These are phyloP conservation scores for Cacatua alba DNA, from an alignment of 2,113 vertebrate species.

Conservation along the genomic window DNA sequence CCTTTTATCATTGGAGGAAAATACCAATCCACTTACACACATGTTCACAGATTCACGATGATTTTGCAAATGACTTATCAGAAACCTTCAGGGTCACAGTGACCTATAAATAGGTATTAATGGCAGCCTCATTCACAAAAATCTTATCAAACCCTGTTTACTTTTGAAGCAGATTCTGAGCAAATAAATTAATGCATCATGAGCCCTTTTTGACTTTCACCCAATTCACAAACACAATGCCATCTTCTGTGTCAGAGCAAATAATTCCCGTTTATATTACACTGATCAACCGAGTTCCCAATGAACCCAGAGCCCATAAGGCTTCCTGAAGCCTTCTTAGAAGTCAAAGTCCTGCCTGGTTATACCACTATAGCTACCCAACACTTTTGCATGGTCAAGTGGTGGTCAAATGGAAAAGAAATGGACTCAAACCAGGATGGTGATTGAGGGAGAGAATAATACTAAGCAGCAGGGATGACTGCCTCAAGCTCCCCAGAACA, in stretches of 20 bases:
- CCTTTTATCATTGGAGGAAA: neutral
- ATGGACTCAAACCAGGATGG: neutral
- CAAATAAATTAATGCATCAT: neutral
- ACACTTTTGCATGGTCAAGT: neutral
- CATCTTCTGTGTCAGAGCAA: neutral
- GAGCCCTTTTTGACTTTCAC: neutral
- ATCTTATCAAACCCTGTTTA: neutral
- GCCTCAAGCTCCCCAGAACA: neutral
- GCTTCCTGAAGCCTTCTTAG: neutral
- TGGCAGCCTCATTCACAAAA: neutral
- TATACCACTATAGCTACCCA: neutral
- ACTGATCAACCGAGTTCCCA: neutral
- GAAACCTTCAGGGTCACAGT: neutral
- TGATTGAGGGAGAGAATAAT: neutral
- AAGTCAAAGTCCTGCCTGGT: neutral
- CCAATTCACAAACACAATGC: neutral
- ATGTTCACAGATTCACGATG: neutral
- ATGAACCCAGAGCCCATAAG: fast-evolving
- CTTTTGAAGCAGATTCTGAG: neutral
- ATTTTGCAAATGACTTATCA: neutral
- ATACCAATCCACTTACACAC: neutral
- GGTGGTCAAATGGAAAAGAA: neutral
- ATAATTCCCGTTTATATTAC: neutral
- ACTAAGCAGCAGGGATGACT: neutral
- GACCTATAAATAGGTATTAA: neutral